Base-by-base conservation (phyloP, 2,113 vertebrate species). In the Terrapene triunguis region DNA sequence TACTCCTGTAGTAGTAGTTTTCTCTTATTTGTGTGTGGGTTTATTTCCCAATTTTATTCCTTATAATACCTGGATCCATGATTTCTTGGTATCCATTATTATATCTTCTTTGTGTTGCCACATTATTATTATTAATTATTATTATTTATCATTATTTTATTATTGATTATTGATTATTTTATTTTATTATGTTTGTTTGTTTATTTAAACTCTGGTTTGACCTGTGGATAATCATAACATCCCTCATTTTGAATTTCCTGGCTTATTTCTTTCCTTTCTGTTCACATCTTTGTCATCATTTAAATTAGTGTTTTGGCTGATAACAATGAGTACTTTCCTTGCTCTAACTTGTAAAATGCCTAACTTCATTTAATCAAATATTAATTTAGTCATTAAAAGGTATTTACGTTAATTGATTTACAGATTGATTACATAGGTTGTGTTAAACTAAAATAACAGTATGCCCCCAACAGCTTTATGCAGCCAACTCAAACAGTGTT, bases 351-450 rank as follows among this genome's bases (percentile, higher is more conserved):
- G 69, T 93, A 89, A 97, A 95, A 95, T 44, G 80, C 55, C 93
- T 78, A 88, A 88, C 55, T 96, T 95, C 48, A 53, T 96, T 95
- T 95, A 92, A 44, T 87, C 90, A 94, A 94, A 91, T 65, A 21
- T 85, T 74, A 95, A 93, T 79, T 93, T 50, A 74, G 72, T 72
- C 55, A 69, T 87, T 47, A 90, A 81, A 94, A 87, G 89, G 47
- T 80, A 81, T 91, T 95, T 92, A 57, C 55, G 19, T 90, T 94
- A 82, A 82, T 17, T 12, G 82, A 86, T 80, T 82, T 65, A 27
- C 51, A 27, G 92, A 93, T 95, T 95, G 87, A 85, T 88, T 79
- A 55, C 44, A 90, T 13, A 87, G 65, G 85, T 94, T 83, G 93
- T 21, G 21, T 94, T 96, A 92, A 89, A 53, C 88, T 85, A 57